These are phyloP conservation scores for Monopis laevigella DNA, from an alignment of 2,888 invertebrate species.

Conservation along the genomic window DNA sequence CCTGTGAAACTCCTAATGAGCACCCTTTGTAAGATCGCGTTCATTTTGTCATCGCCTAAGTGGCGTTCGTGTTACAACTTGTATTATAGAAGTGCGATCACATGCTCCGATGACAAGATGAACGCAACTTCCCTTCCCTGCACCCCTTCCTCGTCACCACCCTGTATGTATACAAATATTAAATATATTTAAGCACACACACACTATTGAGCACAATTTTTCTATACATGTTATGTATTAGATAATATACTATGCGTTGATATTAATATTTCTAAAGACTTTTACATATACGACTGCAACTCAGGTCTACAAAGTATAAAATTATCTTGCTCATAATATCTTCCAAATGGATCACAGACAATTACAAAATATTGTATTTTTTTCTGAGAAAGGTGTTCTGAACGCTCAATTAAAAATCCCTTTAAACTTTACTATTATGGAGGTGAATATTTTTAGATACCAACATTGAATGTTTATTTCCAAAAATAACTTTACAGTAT, in stretches of 20 bases:
- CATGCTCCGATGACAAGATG: neutral
- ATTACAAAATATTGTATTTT: conserved; percentile 26
- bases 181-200: conserved; percentile 39
- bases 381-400: conserved; percentile 17
- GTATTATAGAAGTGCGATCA: too few species aligned
- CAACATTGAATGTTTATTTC: conserved; percentile 24
- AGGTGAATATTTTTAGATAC: conserved; percentile 59
- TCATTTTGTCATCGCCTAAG: neutral
- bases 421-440: conserved; percentile 41
- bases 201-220: conserved; percentile 41
- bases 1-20: neutral
- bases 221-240: conserved; percentile 35
- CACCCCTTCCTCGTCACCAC: conserved; percentile 38
- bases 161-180: conserved; percentile 24
- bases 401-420: conserved; percentile 22
- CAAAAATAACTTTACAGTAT: neutral
- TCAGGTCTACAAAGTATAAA: conserved; percentile 28
- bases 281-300: conserved; percentile 34
- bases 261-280: conserved; percentile 35
- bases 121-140: conserved; percentile 16
- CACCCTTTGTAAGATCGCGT: neutral
- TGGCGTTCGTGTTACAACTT: neutral
- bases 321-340: conserved; percentile 46
- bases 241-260: conserved; percentile 29
- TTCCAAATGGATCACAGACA: conserved; percentile 44